Evolutionary conservation across 2,797 vertebrate genomes (phyloP).

Genomic region (Cheirogaleus major): DNA sequence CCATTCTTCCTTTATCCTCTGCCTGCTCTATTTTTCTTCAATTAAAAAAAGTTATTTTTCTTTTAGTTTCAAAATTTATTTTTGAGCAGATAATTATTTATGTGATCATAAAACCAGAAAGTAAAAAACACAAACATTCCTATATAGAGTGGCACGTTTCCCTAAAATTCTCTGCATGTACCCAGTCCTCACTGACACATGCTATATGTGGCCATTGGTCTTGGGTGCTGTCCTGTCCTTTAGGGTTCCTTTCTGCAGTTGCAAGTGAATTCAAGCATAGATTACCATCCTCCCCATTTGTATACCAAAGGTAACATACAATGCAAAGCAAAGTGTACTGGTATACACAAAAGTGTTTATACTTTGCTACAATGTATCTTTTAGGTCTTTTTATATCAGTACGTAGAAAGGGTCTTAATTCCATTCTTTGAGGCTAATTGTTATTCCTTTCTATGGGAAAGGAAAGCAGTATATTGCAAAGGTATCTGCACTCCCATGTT

Average conservation of each 20-base stretch:
- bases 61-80: neutral
- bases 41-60: neutral
- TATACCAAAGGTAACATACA: neutral
- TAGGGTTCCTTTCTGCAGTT: neutral
- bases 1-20: neutral
- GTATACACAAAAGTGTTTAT: neutral
- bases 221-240: neutral
- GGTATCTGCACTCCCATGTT: no score
- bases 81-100: neutral
- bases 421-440: neutral
- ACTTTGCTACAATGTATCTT: neutral
- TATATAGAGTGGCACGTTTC: neutral
- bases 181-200: neutral
- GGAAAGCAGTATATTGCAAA: no score
- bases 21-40: neutral
- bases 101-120: neutral
- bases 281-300: neutral
- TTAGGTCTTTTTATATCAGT: neutral
- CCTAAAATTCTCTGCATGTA: neutral
- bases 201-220: fast-evolving
- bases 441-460: no score
- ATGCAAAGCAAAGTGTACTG: neutral
- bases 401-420: neutral
- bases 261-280: neutral
- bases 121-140: neutral